Conservation (phyloP, 2,113 vertebrate species). For the Stictonetta naevosa region DNA sequence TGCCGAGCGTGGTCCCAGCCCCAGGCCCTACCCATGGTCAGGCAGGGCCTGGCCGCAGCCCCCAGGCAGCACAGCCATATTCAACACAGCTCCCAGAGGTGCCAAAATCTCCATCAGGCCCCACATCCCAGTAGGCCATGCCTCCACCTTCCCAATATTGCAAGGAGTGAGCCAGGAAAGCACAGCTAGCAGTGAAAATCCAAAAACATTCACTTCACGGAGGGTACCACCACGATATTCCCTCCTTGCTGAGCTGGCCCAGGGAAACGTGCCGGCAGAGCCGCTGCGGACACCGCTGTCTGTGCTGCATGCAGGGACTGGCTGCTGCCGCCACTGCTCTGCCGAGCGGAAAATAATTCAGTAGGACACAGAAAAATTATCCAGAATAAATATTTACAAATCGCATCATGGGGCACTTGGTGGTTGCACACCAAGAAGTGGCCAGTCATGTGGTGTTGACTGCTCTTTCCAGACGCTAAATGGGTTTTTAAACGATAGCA, state of each 20-base stretch:
- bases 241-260: rapidly evolving
- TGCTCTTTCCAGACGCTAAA: neutral
- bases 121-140: neutral
- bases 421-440: rapidly evolving
- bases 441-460: rapidly evolving
- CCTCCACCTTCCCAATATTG: rapidly evolving
- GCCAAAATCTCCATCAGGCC: neutral
- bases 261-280: rapidly evolving
- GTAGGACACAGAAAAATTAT: neutral
- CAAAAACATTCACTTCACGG: rapidly evolving
- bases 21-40: neutral
- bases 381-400: constrained; percentile 37
- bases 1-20: neutral
- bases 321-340: neutral
- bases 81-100: too few relatives aligned
- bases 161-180: neutral
- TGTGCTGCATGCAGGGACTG: neutral
- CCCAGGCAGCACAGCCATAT: too few relatives aligned
- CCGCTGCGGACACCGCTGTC: rapidly evolving
- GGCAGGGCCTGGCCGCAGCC: too few relatives aligned
- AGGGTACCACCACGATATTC: rapidly evolving
- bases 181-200: neutral
- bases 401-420: neutral
- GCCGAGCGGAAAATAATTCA: neutral
- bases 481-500: neutral